Percentiles rank a stretch among this genome's conserved stretches.
Evolutionary conservation across 2,888 invertebrate species (phyloP).

Genomic region (Hemaris fuciformis): DNA sequence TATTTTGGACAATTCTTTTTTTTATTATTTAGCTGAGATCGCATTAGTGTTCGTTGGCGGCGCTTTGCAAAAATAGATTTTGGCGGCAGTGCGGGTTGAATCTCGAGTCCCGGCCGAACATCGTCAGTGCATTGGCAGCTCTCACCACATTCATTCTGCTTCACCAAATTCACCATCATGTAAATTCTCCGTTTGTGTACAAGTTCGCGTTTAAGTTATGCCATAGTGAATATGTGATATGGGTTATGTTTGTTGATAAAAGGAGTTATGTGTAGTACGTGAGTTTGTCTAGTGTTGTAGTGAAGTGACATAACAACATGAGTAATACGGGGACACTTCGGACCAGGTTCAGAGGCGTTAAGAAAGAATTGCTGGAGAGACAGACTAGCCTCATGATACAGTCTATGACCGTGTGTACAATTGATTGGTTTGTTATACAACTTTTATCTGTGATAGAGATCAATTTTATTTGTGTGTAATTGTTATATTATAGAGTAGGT

Average conservation of each 20-base stretch:
- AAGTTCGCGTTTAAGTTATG: constrained; percentile 7
- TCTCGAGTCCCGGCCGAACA: constrained; percentile 66
- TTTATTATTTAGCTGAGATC: constrained; percentile 65
- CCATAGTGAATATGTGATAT: constrained; percentile 5
- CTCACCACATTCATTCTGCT: constrained; percentile 53
- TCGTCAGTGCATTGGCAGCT: constrained; percentile 68
- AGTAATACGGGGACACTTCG: constrained; percentile 81
- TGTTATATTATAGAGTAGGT: no score
- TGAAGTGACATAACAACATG: constrained; percentile 51
- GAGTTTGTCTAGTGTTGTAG: constrained; percentile 29
- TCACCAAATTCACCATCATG: constrained; percentile 38
- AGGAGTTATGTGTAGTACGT: constrained; percentile 12
- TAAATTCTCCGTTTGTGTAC: constrained; percentile 15
- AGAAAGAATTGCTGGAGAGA: constrained; percentile 87
- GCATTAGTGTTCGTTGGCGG: constrained; percentile 70
- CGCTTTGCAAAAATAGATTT: constrained; percentile 80
- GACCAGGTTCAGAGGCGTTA: constrained; percentile 88
- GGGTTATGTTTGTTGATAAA: constrained; percentile 13
- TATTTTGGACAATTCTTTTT: constrained; percentile 54
- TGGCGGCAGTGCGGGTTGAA: constrained; percentile 71
- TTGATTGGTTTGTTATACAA: constrained; percentile 12
- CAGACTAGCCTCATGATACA: constrained; percentile 88
- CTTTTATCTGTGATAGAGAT: background rate
- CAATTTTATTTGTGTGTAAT: no score
- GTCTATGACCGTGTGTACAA: constrained; percentile 86